Conservation (phyloP, 2,113 vertebrate species). For the Gymnobelideus leadbeateri region DNA sequence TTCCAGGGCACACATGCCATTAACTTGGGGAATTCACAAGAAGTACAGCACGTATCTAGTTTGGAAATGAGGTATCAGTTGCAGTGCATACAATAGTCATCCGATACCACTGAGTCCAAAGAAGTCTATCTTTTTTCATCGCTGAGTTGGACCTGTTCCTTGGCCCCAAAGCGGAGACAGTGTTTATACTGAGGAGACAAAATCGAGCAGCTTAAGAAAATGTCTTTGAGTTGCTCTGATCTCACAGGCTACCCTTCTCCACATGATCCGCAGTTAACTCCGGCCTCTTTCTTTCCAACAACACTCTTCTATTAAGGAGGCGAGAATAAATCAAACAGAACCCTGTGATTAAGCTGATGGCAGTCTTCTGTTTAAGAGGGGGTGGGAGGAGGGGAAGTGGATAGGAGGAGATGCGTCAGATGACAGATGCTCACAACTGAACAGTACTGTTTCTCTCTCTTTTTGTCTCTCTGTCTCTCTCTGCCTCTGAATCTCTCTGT, state of each 20-base stretch:
- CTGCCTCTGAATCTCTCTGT: background rate
- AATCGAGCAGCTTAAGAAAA: background rate
- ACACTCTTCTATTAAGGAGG: conserved; percentile 36
- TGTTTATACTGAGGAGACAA: background rate
- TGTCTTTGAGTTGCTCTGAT: conserved; percentile 31
- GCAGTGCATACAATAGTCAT: background rate
- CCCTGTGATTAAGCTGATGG: background rate
- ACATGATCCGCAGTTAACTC: background rate
- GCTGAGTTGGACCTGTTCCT: background rate
- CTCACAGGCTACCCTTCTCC: background rate
- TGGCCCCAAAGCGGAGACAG: background rate
- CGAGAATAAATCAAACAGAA: conserved; percentile 26
- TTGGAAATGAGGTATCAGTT: conserved; percentile 21
- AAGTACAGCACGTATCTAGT: background rate
- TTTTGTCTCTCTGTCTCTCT: background rate
- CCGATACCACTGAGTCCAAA: background rate
- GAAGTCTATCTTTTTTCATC: background rate
- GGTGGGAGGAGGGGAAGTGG: background rate
- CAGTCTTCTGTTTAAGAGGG: background rate
- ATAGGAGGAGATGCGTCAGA: fast-evolving
- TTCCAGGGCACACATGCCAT: conserved; percentile 3
- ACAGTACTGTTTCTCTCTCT: background rate
- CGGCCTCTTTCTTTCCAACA: conserved; percentile 26
- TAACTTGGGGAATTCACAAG: conserved; percentile 49
- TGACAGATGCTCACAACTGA: background rate